Evolutionary conservation across 2,888 invertebrate species (phyloP).

Genomic region (Scelioninae gen. 1): DNA sequence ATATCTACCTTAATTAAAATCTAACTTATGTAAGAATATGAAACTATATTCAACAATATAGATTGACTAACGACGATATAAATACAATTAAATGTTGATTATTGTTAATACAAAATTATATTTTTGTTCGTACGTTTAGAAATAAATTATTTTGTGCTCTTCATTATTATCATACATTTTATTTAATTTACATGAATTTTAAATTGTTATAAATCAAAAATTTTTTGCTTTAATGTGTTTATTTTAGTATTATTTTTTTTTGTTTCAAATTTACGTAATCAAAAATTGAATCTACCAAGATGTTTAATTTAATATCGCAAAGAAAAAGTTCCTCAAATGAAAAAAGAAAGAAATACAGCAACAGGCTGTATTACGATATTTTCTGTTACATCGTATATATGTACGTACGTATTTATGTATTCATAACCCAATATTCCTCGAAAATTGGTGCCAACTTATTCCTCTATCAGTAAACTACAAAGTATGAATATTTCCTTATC

Average conservation of each 20-base stretch:
- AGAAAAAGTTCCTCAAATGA: too few relatives aligned
- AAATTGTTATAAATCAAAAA: too few relatives aligned
- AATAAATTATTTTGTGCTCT: too few relatives aligned
- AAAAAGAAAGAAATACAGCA: neutral
- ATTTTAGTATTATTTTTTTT: too few relatives aligned
- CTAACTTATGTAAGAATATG: neutral
- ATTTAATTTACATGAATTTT: too few relatives aligned
- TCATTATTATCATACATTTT: too few relatives aligned
- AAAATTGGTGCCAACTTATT: constrained; percentile 31
- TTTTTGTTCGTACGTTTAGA: too few relatives aligned
- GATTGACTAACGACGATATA: neutral
- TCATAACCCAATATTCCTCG: neutral
- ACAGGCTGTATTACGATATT: neutral
- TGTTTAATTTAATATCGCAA: too few relatives aligned
- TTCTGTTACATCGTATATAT: neutral
- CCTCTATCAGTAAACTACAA: neutral
- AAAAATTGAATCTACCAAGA: too few relatives aligned
- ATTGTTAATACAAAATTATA: too few relatives aligned
- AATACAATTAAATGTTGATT: neutral
- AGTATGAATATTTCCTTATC: constrained; percentile 13
- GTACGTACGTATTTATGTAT: neutral
- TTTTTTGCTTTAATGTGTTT: too few relatives aligned
- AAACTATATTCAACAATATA: neutral
- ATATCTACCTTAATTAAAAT: neutral
- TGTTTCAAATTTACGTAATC: too few relatives aligned